Conservation (phyloP, 2,888 invertebrate species). For the Drosophila falleni region DNA sequence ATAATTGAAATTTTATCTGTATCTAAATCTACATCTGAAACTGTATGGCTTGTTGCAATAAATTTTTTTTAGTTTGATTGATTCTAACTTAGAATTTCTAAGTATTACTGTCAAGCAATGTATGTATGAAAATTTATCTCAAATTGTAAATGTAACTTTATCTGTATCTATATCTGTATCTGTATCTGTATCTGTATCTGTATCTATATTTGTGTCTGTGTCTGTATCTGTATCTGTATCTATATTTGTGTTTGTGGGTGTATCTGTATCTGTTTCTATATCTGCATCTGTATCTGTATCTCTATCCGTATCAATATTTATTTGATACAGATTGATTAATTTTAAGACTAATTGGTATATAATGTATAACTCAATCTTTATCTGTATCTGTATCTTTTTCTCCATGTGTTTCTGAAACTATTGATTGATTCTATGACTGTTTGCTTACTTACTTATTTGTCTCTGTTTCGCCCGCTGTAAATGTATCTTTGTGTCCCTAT, state of each 20-base stretch:
- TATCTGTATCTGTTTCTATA: too few species aligned
- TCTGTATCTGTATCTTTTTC: not conserved
- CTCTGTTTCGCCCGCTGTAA: not conserved
- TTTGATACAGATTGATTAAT: not conserved
- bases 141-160: not conserved
- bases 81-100: too few species aligned
- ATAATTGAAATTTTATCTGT: not conserved
- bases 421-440: conserved; percentile 1
- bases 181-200: not conserved
- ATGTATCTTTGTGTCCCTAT: not conserved
- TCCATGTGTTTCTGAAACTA: not conserved
- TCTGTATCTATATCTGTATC: not conserved
- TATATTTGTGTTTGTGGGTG: too few species aligned
- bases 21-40: not conserved
- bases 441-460: not conserved
- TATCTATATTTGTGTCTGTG: not conserved
- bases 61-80: conserved; percentile 29
- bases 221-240: too few species aligned
- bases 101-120: not conserved
- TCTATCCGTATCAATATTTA: not conserved
- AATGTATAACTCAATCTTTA: not conserved
- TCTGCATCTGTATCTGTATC: too few species aligned
- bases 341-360: not conserved
- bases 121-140: not conserved
- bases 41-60: conserved; percentile 15